A percentile compares a stretch with the other conserved stretches of the same genome.
Evolutionary conservation across 2,797 vertebrate genomes (phyloP).

Genomic region (Esox masquinongy): DNA sequence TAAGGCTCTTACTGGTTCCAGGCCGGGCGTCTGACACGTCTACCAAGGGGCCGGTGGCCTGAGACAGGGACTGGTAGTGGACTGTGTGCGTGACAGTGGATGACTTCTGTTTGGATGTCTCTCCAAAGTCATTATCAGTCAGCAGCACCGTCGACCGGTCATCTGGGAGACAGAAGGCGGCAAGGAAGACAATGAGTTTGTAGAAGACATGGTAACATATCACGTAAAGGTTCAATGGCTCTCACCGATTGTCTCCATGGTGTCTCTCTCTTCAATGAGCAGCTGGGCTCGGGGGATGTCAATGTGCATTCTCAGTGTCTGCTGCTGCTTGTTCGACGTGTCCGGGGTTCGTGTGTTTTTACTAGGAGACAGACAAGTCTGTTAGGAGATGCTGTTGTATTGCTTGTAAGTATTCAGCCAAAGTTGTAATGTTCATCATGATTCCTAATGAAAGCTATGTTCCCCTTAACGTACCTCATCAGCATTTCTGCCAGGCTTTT

Average conservation of each 20-base stretch:
- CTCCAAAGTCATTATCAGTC: constrained; percentile 97
- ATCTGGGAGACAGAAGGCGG: constrained; percentile 68
- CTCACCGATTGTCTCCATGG: constrained; percentile 97
- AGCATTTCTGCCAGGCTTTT: constrained; percentile 99
- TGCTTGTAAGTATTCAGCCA: background rate
- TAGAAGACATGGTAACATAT: background rate
- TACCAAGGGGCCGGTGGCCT: constrained; percentile 95
- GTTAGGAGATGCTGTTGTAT: background rate
- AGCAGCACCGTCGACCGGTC: constrained; percentile 95
- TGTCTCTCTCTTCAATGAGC: constrained; percentile 97
- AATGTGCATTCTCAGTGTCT: constrained; percentile 97
- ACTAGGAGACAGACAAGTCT: constrained; percentile 62
- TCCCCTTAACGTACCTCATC: constrained; percentile 87
- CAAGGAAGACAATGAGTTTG: background rate
- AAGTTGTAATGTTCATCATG: background rate
- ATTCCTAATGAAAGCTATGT: background rate
- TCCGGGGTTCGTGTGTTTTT: constrained; percentile 97
- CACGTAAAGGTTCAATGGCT: background rate
- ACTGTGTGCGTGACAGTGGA: constrained; percentile 98
- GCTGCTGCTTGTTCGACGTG: constrained; percentile 95
- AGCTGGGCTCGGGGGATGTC: constrained; percentile 98
- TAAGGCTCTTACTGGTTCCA: constrained; percentile 92
- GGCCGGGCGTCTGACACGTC: constrained; percentile 98
- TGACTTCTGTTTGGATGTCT: constrained; percentile 95
- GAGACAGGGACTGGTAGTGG: constrained; percentile 97